Percentiles rank a stretch among this genome's conserved stretches.
Evolutionary conservation across 2,888 invertebrate species (phyloP).

Genomic region (Synergus itoensis): DNA sequence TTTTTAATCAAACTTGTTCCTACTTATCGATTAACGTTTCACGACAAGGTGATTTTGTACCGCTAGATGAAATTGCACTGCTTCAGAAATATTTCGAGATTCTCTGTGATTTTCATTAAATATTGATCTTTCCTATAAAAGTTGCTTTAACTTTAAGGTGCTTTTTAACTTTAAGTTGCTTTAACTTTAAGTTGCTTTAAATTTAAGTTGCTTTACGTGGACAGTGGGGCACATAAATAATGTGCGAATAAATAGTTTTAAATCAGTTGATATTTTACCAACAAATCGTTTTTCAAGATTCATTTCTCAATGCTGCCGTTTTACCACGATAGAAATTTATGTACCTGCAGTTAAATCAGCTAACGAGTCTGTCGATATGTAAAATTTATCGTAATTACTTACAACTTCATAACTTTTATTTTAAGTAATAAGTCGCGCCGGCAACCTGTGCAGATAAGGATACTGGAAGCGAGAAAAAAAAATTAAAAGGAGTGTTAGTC

Average conservation of each 20-base stretch:
- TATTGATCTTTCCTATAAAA: background rate
- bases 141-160: too few species aligned
- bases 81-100: background rate
- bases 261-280: background rate
- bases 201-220: too few species aligned
- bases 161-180: too few species aligned
- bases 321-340: slow-evolving; percentile 2
- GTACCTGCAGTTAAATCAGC: background rate
- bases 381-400: slow-evolving; percentile 38
- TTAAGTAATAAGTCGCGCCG: slow-evolving; percentile 21
- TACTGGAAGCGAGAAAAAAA: slow-evolving; percentile 1
- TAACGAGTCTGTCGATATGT: slow-evolving; percentile 23
- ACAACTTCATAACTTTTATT: slow-evolving; percentile 31
- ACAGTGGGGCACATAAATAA: too few species aligned
- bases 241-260: background rate
- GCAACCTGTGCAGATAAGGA: slow-evolving; percentile 14
- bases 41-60: background rate
- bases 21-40: background rate
- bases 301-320: background rate
- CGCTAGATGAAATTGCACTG: background rate
- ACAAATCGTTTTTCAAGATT: background rate
- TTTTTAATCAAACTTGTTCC: background rate
- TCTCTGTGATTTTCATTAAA: background rate
- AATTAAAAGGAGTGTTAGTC: slow-evolving; percentile 7
- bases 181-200: too few species aligned